Base-by-base conservation (phyloP, 1,140 invertebrate genomes). In the Hycleus cichorii region DNA sequence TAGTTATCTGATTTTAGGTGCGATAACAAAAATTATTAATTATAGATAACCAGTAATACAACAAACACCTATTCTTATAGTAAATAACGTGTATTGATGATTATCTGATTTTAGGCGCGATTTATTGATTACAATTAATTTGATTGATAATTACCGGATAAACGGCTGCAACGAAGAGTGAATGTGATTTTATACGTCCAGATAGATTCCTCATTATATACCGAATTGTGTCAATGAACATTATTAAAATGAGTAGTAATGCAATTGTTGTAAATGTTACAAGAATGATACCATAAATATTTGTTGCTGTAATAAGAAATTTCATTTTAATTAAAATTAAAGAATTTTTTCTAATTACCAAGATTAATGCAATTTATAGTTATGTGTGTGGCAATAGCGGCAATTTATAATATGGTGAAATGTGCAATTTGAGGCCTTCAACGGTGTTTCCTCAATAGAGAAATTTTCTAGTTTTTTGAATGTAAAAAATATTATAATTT, bases 101-200 rank as follows among this genome's bases (percentile, higher is more conserved):
- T 18, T 18, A 18, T 18, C 18, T 18, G 1, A 18, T 18, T 18
- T 18, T 1, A 18, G 18, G 1, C 2, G 18, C 32, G 26, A 47
- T 47, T 18, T 6, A n/a, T 26, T 18, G 18, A 18, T 18, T 18
- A 18, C 18, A 26, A 3, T 40, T 40, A 38, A 40, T 51, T n/a
- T 40, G 49, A 53, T 45, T 45, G 45, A 38, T 59, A 77, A 75
- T 79, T 72, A 84, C 82, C 65, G 82, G 82, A 72, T 84, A 84
- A 18, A 83, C 79, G 62, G 77, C 77, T 24, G 83, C 66, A 4
- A 83, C 77, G 44, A 82, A 77, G 3, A 77, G 77, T 0, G 81
- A 76, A 64, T 80, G 77, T 3, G 74, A 69, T 72, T 79, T 80
- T 24, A 75, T 72, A 39, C 74, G 64, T 4, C 77, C 72, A n/a